Conservation (phyloP, 2,888 invertebrate genomes). For the Hetaerina titia region DNA sequence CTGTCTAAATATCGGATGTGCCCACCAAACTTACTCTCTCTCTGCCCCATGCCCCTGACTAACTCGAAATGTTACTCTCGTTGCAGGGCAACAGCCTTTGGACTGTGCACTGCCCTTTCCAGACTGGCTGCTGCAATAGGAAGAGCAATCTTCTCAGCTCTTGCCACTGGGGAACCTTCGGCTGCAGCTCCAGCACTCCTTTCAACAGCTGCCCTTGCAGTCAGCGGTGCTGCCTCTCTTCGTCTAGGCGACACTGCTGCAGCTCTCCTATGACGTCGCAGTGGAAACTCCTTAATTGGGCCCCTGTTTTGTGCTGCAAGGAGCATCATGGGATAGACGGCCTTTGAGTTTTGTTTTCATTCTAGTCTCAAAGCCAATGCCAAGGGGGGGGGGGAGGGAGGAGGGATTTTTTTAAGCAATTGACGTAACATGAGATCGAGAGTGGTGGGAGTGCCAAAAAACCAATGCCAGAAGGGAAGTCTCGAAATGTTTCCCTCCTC, state of each 20-base stretch:
- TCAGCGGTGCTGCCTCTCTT: constrained; percentile 76
- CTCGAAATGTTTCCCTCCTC: not conserved
- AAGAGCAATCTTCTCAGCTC: constrained; percentile 76
- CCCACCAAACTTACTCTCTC: too few species aligned
- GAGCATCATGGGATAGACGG: constrained; percentile 12
- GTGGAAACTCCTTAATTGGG: not conserved
- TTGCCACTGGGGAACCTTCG: constrained; percentile 70
- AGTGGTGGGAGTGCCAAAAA: not conserved
- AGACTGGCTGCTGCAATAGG: constrained; percentile 77
- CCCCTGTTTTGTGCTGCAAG: not conserved
- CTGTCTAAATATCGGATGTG: too few species aligned
- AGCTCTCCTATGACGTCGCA: constrained; percentile 75
- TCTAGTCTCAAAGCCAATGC: constrained; percentile 8
- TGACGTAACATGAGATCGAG: not conserved
- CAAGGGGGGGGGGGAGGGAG: not conserved
- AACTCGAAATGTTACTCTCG: constrained; percentile 74
- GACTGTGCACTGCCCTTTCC: constrained; percentile 76
- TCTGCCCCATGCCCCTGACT: too few species aligned
- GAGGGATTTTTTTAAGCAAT: not conserved
- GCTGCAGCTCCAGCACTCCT: constrained; percentile 76
- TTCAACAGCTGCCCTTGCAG: constrained; percentile 76
- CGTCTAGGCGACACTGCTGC: constrained; percentile 77
- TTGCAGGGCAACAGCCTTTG: constrained; percentile 76
- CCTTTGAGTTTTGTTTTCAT: constrained; percentile 18
- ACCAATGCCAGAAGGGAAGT: not conserved